Evolutionary conservation across 2,113 vertebrate genomes (phyloP), one percentile per base, ranked within the genome.

Genomic region (Pygathrix nemaeus): DNA sequence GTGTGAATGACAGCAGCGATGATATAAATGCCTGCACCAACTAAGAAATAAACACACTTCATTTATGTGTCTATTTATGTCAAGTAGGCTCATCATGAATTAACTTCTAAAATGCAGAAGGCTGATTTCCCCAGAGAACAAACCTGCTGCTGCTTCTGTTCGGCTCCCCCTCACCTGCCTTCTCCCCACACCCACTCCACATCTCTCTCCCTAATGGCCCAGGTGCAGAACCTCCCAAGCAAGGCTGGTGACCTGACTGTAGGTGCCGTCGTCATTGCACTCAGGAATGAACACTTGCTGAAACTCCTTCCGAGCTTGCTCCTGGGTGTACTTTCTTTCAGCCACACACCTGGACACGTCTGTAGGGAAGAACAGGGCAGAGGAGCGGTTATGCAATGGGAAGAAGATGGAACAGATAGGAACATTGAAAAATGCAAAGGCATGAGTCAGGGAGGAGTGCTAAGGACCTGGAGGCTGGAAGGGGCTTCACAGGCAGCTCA

Each of bases 241-340:
- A 97, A 84, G 92, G 21, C 10, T 50, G 88, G 96, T 83, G 92
- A 99, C 99, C 99, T 99, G 99, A 55, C 99, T 99, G 1, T 99
- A 99, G 43, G 99, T 99, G 96, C 99, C 99, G 2, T 99, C 99
- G 0, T 99, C 99, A 27, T 99, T 99, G 98, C 99, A 99, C 38
- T 99, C 99, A 0, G 99, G 99, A 70, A 99, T 99, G 98, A 99
- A 99, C 83, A 99, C 99, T 98, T 99, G 99, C 21, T 99, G 99
- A 94, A 99, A 99, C 96, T 99, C 99, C 97, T 99, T 99, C 98
- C 99, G 99, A 90, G 99, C 99, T 98, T 99, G 99, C 96, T 99
- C 99, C 98, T 99, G 99, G 3, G 99, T 99, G 96, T 99, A 99
- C 97, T 99, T 99, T 99, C 99, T 99, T 98, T 99, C 99, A 75